phyloP scores from a whole-genome alignment of 2,113 vertebrate species.

The Oreochromis spilurus region DNA sequence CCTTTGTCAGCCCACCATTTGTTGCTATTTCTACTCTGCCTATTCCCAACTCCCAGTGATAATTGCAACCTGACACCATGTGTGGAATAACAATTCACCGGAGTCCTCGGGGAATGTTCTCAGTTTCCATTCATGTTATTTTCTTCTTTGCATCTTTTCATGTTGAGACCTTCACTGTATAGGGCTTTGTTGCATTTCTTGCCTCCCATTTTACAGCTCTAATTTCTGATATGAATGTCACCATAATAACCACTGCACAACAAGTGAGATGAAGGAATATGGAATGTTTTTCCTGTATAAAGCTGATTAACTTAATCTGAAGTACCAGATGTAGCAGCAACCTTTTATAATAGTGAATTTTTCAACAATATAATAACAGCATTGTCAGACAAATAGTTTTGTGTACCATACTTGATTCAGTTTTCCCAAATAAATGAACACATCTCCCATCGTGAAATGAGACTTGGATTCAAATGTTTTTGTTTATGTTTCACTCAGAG shows the following conservation, averaged over 20 bases:
- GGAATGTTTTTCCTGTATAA: neutral
- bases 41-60: conserved; percentile 31
- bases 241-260: neutral
- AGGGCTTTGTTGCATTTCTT: neutral
- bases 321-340: neutral
- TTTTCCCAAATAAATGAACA: neutral
- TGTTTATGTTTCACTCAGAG: neutral
- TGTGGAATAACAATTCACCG: conserved; percentile 44
- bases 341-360: neutral
- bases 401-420: neutral
- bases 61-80: conserved; percentile 49
- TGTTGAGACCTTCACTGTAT: neutral
- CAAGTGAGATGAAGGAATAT: neutral
- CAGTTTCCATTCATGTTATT: conserved; percentile 20
- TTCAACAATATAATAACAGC: neutral
- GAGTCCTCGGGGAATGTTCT: conserved; percentile 7
- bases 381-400: neutral
- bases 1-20: conserved; percentile 21
- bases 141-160: conserved; percentile 15
- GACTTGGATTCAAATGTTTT: neutral
- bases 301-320: neutral
- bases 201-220: neutral
- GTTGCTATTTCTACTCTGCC: conserved; percentile 20
- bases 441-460: neutral
- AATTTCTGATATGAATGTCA: neutral